Evolutionary conservation across 2,888 invertebrate genomes (phyloP).

Genomic region (Alviniconcha strummeri): DNA sequence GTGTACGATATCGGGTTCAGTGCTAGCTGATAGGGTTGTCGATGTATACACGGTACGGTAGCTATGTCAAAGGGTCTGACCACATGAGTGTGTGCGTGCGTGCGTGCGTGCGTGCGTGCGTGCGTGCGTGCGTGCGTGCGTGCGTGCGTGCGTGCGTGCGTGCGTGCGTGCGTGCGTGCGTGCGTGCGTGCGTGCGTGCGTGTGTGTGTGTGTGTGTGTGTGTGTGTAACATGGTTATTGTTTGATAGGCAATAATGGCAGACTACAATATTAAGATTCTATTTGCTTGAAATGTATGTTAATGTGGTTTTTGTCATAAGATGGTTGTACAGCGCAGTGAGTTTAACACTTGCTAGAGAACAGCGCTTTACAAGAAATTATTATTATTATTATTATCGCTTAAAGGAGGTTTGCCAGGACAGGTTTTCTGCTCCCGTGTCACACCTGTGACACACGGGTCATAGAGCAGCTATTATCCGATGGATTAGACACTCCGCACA

Average conservation of each 20-base stretch:
- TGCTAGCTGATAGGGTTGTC: too few species aligned
- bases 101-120: constrained; percentile 1
- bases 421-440: too few species aligned
- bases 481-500: too few species aligned
- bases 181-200: constrained; percentile 7
- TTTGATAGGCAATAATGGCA: neutral
- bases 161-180: constrained; percentile 1
- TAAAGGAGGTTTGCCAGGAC: too few species aligned
- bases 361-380: too few species aligned
- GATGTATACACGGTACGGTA: neutral
- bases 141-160: neutral
- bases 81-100: neutral
- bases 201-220: neutral
- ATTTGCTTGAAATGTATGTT: too few species aligned
- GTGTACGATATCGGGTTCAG: too few species aligned
- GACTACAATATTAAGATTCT: neutral
- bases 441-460: too few species aligned
- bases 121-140: constrained; percentile 9
- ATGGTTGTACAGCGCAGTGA: neutral
- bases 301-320: neutral
- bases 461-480: too few species aligned
- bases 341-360: neutral
- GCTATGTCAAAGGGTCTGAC: neutral
- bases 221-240: neutral
- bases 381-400: too few species aligned